Base-by-base conservation (phyloP, 2,797 vertebrate species). In the Manis javanica region DNA sequence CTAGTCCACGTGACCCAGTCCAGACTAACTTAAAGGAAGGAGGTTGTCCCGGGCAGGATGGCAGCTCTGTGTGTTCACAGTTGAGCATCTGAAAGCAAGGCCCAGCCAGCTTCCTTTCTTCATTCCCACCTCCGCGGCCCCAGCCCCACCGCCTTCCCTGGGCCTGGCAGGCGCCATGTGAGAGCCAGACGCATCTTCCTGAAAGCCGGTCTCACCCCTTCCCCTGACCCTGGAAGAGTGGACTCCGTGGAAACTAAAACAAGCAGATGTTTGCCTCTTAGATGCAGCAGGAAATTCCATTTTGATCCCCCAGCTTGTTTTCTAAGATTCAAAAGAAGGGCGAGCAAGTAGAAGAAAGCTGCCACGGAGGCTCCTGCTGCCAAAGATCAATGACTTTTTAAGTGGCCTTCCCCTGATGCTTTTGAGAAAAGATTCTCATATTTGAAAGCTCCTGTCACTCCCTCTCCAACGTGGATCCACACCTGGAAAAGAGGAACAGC, bases 1-100 rank as follows among this genome's bases (percentile, higher is more conserved):
- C 15, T 23, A 8, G 9, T n/a, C 68, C 18, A 2, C 1, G 14
- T 4, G 49, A 39, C 34, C 19, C 18, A 13, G 19, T 19, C 15
- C 29, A 94, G 75, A 96, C 92, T 39, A 69, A 78, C 69, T 89
- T 74, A 90, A 92, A 90, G 84, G 46, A 69, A 94, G 46, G 3
- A 19, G 51, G 8, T 26, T 84, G 26, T 21, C 13, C 91, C 10
- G 0, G 23, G 64, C 16, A 53, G n/a, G 19, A 64, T 5, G 18
- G 37, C 4, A 85, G 53, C 21, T 83, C 59, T 51, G 53, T 26
- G 46, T 64, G 39, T 16, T 71, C 61, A 46, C 16, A 92, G 39
- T 51, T 29, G 46, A 53, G 34, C 16, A 24, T 75, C 31, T 68
- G 66, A 39, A 94, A 94, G 26, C 18, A 26, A 83, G 16, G 42